Conservation (phyloP, 2,113 vertebrate species). For the Echinops telfairi region DNA sequence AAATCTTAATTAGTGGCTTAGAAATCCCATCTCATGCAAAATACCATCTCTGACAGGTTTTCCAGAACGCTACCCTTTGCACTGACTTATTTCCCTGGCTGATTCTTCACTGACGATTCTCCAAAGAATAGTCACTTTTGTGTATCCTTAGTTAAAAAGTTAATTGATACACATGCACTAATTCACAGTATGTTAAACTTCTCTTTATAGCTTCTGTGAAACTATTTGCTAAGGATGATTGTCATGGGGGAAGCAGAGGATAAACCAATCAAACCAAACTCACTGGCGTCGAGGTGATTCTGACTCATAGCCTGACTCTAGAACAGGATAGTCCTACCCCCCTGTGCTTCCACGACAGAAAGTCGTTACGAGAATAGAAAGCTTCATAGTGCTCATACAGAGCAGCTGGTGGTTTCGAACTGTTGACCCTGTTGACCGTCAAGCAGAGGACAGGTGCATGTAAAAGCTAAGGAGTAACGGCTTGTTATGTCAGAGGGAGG, state of each 20-base stretch:
- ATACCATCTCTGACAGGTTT: constrained; percentile 16
- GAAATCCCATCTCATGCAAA: neutral
- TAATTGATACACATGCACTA: neutral
- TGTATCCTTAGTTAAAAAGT: neutral
- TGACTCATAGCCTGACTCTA: too few relatives aligned
- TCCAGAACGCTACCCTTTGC: neutral
- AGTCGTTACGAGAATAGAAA: too few relatives aligned
- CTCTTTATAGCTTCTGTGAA: neutral
- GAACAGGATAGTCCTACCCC: too few relatives aligned
- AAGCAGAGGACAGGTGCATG: neutral
- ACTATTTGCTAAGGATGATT: neutral
- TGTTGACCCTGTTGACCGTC: too few relatives aligned
- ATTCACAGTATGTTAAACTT: neutral
- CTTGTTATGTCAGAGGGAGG: neutral
- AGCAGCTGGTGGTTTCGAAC: too few relatives aligned
- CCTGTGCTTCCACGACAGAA: too few relatives aligned
- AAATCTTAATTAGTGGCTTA: neutral
- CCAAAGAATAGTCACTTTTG: neutral
- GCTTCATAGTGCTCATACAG: too few relatives aligned
- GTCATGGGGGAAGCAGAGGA: neutral
- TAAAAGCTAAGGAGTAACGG: neutral
- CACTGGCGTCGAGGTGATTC: too few relatives aligned
- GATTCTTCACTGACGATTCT: neutral
- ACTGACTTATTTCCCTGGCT: neutral
- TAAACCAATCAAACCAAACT: too few relatives aligned